These are phyloP conservation scores for Oscheius onirici DNA, from an alignment of 2,888 invertebrate species.

Conservation along the genomic window DNA sequence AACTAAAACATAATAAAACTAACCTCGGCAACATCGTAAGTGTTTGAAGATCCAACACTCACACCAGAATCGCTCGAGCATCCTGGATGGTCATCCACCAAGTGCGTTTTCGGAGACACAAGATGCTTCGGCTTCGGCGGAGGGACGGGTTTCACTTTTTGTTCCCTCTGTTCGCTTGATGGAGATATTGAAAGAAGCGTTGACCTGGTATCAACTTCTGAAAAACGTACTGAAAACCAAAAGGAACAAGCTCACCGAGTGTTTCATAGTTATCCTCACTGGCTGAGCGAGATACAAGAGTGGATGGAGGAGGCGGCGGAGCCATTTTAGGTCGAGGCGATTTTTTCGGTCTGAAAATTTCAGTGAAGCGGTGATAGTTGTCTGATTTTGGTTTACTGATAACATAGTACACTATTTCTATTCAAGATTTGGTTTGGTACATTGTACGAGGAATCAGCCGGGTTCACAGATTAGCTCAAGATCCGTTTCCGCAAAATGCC, in stretches of 20 bases:
- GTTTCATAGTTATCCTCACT: neutral
- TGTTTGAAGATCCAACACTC: neutral
- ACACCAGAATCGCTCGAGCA: slow-evolving; percentile 17
- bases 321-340: slow-evolving; percentile 38
- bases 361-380: too few species aligned
- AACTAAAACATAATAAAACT: neutral
- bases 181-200: neutral
- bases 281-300: neutral
- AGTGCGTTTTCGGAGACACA: neutral
- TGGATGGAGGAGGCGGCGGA: slow-evolving; percentile 21
- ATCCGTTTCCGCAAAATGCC: too few species aligned
- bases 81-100: neutral
- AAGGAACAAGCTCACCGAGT: neutral
- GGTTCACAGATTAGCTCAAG: neutral
- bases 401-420: too few species aligned
- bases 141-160: slow-evolving; percentile 24
- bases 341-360: slow-evolving; percentile 8
- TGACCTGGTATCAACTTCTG: neutral
- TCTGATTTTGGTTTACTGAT: too few species aligned
- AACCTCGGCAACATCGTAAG: slow-evolving; percentile 16
- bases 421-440: too few species aligned
- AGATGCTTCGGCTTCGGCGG: slow-evolving; percentile 37
- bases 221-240: neutral
- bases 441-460: neutral
- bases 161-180: neutral